A percentile compares a stretch with the other conserved stretches of the same genome.
These are phyloP conservation scores for Cottus gobio DNA, from an alignment of 2,113 vertebrate genomes.

Conservation along the genomic window DNA sequence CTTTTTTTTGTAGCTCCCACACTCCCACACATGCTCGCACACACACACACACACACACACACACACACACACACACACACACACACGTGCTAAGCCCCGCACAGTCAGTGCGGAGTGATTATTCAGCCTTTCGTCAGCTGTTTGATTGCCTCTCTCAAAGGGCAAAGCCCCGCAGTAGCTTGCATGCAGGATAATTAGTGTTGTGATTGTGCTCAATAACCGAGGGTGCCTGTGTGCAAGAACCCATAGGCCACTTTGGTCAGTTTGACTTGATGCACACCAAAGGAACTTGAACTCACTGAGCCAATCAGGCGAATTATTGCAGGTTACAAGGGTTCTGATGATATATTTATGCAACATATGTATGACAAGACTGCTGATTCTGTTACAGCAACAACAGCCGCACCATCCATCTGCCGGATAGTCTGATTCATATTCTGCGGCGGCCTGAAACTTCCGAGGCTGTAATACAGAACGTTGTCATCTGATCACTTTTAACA, in stretches of 20 bases:
- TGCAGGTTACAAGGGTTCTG: conserved; percentile 74
- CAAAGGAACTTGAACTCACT: conserved; percentile 59
- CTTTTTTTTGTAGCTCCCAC: neutral
- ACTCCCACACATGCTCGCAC: neutral
- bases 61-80: conserved; percentile 1
- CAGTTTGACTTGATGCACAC: conserved; percentile 73
- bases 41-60: neutral
- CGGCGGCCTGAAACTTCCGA: conserved; percentile 42
- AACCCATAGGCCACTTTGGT: conserved; percentile 71
- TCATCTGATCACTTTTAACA: conserved; percentile 47
- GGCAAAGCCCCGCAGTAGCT: conserved; percentile 78
- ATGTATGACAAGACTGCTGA: conserved; percentile 76
- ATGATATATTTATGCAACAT: conserved; percentile 75
- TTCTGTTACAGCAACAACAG: conserved; percentile 65
- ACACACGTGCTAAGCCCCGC: conserved; percentile 41
- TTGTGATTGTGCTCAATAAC: conserved; percentile 76
- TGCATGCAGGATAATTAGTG: conserved; percentile 79
- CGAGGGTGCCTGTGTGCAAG: conserved; percentile 61
- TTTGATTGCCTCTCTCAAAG: conserved; percentile 83
- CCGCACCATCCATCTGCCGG: conserved; percentile 67
- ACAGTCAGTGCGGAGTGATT: conserved; percentile 75
- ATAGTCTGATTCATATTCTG: conserved; percentile 54
- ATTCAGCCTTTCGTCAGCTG: conserved; percentile 80
- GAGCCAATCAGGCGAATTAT: conserved; percentile 78
- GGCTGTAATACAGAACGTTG: conserved; percentile 37